Base-by-base conservation (phyloP, 2,113 vertebrate genomes). In the Tragelaphus imberbis region DNA sequence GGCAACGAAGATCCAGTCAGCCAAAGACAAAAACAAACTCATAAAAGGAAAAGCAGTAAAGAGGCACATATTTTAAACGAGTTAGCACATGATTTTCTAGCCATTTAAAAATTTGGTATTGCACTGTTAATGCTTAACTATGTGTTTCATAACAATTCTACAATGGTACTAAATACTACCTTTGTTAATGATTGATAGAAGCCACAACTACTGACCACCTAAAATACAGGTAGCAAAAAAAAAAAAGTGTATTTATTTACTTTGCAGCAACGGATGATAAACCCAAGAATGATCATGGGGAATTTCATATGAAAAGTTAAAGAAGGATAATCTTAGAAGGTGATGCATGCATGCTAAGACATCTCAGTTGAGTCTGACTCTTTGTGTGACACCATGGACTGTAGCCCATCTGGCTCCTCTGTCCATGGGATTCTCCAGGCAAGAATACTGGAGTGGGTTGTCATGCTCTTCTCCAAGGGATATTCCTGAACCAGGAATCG, bases 31-130 rank as follows among this genome's bases (percentile, higher is more conserved):
- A 71, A 71, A 11, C 10, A 40, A 71, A 71, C 10, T 36, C 17
- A 16, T 1, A 36, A 71, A 23, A 23, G 10, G 68, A 71, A 71
- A 71, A 40, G 12, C 51, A 86, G 3, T 49, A 53, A 84, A 91
- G 36, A 82, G 21, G 16, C 80, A 84, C 81, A 71, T 47, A 68
- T 59, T 84, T 58, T 88, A 47, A 96, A 94, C 58, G 88, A 91
- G 21, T 56, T 16, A 21, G 8, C 59, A 23, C 25, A 59, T 5
- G 15, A 51, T 75, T 86, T 65, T 91, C 33, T 82, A 95, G 53
- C 5, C 55, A 71, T 92, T 97, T 91, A 86, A 94, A 95, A 92
- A 58, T 61, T 61, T 59, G 21, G 92, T 90, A n/a, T 28, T 71
- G 36, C 5, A 53, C 3, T 36, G 10, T 40, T 51, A 33, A 63